A percentile compares a stretch with the other conserved stretches of the same genome.
These are phyloP conservation scores for Rotaria macrura DNA, from an alignment of 2,888 invertebrate genomes.

Conservation along the genomic window DNA sequence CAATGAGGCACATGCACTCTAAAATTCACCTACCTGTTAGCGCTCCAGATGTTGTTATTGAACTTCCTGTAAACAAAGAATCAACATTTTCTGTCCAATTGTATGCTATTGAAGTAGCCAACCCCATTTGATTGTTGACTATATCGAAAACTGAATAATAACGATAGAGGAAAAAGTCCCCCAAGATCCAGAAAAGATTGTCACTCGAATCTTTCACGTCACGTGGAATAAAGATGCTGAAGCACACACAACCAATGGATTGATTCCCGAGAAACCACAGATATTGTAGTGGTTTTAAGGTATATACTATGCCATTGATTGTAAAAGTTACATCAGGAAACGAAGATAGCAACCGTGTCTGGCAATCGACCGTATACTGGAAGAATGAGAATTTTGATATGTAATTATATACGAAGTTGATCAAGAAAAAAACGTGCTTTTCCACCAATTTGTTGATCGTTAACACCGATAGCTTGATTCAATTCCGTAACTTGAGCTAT, in stretches of 20 bases:
- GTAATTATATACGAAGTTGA: not conserved
- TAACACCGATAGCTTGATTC: not conserved
- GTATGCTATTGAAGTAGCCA: not conserved
- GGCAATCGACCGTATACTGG: not conserved
- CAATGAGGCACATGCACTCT: no score
- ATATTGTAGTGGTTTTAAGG: not conserved
- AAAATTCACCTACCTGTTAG: no score
- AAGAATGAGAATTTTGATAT: not conserved
- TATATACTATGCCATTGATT: not conserved
- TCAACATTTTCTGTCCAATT: not conserved
- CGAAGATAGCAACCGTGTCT: not conserved
- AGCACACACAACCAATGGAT: not conserved
- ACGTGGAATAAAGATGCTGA: not conserved
- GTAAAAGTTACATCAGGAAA: not conserved
- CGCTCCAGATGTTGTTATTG: not conserved
- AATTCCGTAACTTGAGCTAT: not conserved
- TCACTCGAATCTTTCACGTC: not conserved
- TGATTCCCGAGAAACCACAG: not conserved
- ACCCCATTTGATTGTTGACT: not conserved
- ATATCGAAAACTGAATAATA: conserved; percentile 2
- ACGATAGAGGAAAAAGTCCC: not conserved
- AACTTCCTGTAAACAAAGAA: not conserved
- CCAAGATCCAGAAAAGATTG: not conserved
- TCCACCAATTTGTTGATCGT: not conserved
- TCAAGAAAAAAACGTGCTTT: not conserved